Percentiles rank a stretch among this genome's conserved stretches.
Conservation (phyloP, 2,888 invertebrate species). For the Trichogramma dendrolimi region DNA sequence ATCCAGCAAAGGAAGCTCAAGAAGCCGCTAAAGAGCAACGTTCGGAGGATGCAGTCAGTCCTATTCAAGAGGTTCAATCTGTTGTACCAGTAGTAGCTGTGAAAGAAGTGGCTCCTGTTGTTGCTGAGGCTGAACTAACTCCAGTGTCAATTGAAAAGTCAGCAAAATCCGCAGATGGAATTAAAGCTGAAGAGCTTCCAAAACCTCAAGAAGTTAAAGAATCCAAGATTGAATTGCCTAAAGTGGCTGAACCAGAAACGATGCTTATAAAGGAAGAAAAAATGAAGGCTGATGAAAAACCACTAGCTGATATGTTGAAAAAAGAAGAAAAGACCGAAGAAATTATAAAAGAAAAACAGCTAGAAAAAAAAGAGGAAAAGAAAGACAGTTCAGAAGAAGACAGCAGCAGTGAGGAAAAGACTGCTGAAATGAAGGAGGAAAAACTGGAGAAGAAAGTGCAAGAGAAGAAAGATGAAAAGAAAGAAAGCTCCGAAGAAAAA, state of each 20-base stretch:
- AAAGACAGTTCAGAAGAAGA: conserved; percentile 32
- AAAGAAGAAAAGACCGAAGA: conserved; percentile 9
- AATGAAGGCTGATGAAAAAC: conserved; percentile 29
- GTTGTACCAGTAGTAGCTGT: conserved; percentile 16
- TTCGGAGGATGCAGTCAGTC: conserved; percentile 17
- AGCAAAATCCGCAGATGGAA: conserved; percentile 37
- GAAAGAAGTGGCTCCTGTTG: conserved; percentile 24
- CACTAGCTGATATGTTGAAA: background rate
- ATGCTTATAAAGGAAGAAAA: conserved; percentile 16
- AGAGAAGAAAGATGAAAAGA: conserved; percentile 27
- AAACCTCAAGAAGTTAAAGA: conserved; percentile 45
- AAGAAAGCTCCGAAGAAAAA: conserved; percentile 21
- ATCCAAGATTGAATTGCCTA: conserved; percentile 27
- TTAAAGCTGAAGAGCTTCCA: conserved; percentile 48
- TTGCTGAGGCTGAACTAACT: conserved; percentile 13
- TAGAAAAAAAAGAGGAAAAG: conserved; percentile 24
- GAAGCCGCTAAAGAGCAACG: conserved; percentile 18
- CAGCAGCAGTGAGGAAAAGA: conserved; percentile 24
- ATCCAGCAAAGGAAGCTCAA: conserved; percentile 4
- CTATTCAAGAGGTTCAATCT: conserved; percentile 16
- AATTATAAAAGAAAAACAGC: conserved; percentile 1
- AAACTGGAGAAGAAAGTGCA: conserved; percentile 28
- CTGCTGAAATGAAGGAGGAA: conserved; percentile 24
- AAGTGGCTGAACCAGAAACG: background rate
- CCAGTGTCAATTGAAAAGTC: conserved; percentile 25